These are phyloP conservation scores for Drosophila birchii DNA, from an alignment of 2,888 invertebrate genomes.

Conservation along the genomic window DNA sequence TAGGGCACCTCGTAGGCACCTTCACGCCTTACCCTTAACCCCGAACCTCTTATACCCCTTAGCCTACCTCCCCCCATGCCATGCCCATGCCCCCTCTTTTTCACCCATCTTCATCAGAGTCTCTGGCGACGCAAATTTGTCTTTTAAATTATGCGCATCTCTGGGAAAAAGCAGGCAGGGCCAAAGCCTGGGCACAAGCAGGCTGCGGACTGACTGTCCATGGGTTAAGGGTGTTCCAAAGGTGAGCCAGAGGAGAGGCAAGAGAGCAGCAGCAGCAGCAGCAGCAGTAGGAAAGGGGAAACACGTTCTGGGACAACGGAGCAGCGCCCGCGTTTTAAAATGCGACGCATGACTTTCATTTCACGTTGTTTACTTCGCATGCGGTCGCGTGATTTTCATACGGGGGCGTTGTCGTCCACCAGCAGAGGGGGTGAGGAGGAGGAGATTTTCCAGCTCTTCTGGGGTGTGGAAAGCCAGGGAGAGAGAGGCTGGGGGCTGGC, in stretches of 20 bases:
- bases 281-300: not conserved
- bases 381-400: constrained; percentile 76
- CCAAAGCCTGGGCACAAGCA: not conserved
- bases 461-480: not conserved
- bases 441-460: not conserved
- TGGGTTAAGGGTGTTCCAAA: not conserved
- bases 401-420: constrained; percentile 28
- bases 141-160: constrained; percentile 78
- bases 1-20: not conserved
- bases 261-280: not conserved
- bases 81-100: not conserved
- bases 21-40: not conserved
- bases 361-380: constrained; percentile 78
- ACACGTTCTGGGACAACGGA: constrained; percentile 56
- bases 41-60: not conserved
- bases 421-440: not conserved
- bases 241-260: not conserved
- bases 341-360: constrained; percentile 79
- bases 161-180: constrained; percentile 29
- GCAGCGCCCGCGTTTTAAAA: constrained; percentile 60
- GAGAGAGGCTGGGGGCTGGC: not conserved
- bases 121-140: constrained; percentile 65
- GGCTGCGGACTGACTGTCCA: not conserved
- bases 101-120: constrained; percentile 27
- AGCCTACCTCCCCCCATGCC: too few relatives aligned